phyloP scores from a whole-genome alignment of 2,888 invertebrate species.

The Synergus japonicus region DNA sequence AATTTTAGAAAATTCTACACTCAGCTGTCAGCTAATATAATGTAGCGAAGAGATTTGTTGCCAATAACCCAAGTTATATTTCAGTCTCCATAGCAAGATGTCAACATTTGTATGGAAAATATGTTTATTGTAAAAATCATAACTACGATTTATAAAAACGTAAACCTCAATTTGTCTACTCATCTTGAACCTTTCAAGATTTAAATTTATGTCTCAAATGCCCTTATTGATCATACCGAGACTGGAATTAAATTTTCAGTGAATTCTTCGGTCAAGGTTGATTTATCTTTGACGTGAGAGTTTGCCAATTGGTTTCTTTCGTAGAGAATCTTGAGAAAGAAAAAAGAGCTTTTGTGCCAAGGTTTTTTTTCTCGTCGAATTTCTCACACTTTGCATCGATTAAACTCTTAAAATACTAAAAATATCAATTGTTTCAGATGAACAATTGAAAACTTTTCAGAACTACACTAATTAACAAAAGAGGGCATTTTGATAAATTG shows the following conservation, averaged over 20 bases:
- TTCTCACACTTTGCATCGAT: conserved; percentile 19
- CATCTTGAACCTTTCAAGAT: neutral
- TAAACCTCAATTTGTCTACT: neutral
- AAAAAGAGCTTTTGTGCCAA: conserved; percentile 42
- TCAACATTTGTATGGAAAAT: neutral
- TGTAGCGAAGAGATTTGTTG: neutral
- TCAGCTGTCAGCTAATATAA: conserved; percentile 24
- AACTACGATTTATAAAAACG: neutral
- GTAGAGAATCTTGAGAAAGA: conserved; percentile 12
- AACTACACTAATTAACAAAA: neutral
- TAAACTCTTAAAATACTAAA: neutral
- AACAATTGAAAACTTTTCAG: neutral
- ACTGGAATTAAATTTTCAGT: neutral
- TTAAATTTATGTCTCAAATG: neutral
- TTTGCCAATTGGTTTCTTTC: conserved; percentile 31
- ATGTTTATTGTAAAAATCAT: neutral
- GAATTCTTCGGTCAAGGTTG: neutral
- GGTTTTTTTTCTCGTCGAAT: conserved; percentile 29
- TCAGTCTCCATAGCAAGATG: neutral
- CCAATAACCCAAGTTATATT: neutral
- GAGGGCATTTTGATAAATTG: neutral
- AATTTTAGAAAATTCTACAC: conserved; percentile 26
- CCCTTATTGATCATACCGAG: neutral
- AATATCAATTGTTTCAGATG: neutral
- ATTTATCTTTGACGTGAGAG: neutral